Conservation (phyloP, 2,113 vertebrate species). For the Stigmatopora argus region DNA sequence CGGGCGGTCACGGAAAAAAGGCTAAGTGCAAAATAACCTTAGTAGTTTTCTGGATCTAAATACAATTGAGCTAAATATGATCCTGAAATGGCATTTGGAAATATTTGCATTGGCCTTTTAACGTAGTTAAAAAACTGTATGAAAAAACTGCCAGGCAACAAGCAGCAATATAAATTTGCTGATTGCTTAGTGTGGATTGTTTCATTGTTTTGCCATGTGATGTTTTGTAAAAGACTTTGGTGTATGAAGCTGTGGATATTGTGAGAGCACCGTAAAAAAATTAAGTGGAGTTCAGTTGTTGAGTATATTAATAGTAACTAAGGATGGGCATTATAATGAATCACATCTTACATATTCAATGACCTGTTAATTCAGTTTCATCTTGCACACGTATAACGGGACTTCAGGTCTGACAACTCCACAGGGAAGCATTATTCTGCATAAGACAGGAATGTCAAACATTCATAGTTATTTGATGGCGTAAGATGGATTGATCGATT, state of each 20-base stretch:
- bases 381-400: background rate
- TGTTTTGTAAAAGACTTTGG: no score
- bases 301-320: background rate
- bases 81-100: background rate
- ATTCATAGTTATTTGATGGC: no score
- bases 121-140: background rate
- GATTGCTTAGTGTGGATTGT: background rate
- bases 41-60: conserved; percentile 6
- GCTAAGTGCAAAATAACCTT: background rate
- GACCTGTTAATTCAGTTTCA: background rate
- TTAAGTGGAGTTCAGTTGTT: background rate
- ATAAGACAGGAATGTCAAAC: background rate
- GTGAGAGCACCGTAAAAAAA: no score
- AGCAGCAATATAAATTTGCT: background rate
- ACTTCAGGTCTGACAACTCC: background rate
- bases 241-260: no score
- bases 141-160: background rate
- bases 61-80: background rate
- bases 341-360: background rate
- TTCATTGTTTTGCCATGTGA: no score
- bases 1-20: background rate
- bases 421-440: background rate
- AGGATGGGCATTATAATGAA: background rate
- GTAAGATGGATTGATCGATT: no score
- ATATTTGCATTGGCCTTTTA: background rate